phyloP scores from a whole-genome alignment of 2,113 vertebrate species.

The Chascanopsetta lugubris region DNA sequence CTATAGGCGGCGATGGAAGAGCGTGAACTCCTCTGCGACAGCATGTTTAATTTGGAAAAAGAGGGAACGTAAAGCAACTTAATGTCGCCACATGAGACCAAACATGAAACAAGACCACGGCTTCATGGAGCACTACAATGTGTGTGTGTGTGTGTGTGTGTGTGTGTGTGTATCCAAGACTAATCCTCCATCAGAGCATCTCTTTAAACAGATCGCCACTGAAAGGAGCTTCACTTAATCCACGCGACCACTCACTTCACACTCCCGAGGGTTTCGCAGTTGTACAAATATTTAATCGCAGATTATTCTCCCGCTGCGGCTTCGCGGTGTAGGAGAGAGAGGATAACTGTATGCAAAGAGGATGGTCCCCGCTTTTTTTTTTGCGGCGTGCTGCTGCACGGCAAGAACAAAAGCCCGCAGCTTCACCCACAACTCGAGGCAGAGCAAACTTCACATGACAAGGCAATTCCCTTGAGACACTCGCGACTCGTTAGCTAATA shows the following conservation, averaged over 20 bases:
- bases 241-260: conserved; percentile 1
- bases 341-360: no score
- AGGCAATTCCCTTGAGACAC: no score
- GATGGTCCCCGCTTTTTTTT: no score
- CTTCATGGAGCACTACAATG: conserved; percentile 2
- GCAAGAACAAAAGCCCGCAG: no score
- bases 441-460: no score
- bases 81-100: conserved; percentile 3
- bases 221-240: conserved; percentile 19
- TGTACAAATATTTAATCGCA: background rate
- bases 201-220: conserved; percentile 21
- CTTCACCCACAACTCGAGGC: no score
- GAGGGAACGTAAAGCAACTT: conserved; percentile 1
- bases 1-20: background rate
- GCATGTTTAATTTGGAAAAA: background rate
- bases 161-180: conserved; percentile 28
- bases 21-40: background rate
- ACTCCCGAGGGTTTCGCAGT: background rate
- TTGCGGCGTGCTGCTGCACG: no score
- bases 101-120: conserved; percentile 15
- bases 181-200: conserved; percentile 22
- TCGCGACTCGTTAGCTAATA: no score
- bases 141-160: background rate
- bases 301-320: conserved; percentile 1
- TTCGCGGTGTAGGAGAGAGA: no score